These are phyloP conservation scores for Pseudomyrmex flavicornis DNA, from an alignment of 1,140 invertebrate species.

Conservation along the genomic window DNA sequence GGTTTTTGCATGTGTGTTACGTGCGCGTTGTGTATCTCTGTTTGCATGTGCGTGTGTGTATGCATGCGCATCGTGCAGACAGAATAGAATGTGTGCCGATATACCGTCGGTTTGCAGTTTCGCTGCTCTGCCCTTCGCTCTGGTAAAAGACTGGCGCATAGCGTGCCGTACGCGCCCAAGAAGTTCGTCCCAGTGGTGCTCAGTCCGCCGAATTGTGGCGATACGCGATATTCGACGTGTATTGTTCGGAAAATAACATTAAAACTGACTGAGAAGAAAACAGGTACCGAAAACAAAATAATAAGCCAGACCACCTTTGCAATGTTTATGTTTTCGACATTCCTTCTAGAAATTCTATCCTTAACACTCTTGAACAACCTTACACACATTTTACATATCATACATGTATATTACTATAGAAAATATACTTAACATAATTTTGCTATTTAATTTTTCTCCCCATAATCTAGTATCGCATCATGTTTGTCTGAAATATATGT, in stretches of 20 bases:
- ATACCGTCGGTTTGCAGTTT: conserved; percentile 52
- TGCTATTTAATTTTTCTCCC: no score
- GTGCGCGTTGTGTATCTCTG: neutral
- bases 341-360: no score
- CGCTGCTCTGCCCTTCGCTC: conserved; percentile 61
- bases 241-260: neutral
- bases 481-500: no score
- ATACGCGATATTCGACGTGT: neutral
- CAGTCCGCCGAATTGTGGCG: neutral
- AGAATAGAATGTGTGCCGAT: conserved; percentile 47
- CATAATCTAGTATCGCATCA: no score
- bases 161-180: conserved; percentile 48
- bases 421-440: no score
- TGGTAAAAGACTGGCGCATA: conserved; percentile 55
- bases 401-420: no score
- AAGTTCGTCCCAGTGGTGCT: conserved; percentile 62
- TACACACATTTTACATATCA: no score
- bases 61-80: conserved; percentile 5
- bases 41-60: neutral
- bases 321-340: no score
- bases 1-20: neutral
- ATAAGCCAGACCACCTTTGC: no score
- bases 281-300: no score
- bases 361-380: no score
- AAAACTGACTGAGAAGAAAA: neutral